Percentiles rank a stretch among this genome's conserved stretches.
These are phyloP conservation scores for Chrysolina oricalcia DNA, from an alignment of 2,888 invertebrate species.

Conservation along the genomic window DNA sequence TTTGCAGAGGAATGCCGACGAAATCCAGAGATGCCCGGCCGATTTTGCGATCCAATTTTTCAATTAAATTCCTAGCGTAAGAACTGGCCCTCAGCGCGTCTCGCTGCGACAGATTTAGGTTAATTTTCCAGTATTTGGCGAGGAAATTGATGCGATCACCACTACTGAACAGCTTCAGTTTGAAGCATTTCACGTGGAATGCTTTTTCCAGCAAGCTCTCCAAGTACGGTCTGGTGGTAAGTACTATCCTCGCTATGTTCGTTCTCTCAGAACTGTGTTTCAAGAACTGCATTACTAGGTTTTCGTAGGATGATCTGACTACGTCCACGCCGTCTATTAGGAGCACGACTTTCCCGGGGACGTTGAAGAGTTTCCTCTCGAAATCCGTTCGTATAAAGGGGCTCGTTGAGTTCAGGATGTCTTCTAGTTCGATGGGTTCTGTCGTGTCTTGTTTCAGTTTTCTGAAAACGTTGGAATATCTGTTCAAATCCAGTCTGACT, in stretches of 20 bases:
- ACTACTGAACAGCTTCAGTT: conserved; percentile 15
- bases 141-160: conserved; percentile 32
- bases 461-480: conserved; percentile 9
- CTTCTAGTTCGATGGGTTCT: background rate
- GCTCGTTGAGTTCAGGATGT: conserved; percentile 15
- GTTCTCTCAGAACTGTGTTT: background rate
- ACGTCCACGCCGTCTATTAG: conserved; percentile 36
- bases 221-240: conserved; percentile 36
- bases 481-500: conserved; percentile 18
- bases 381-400: conserved; percentile 6
- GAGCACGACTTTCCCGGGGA: conserved; percentile 15
- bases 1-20: conserved; percentile 34
- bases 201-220: conserved; percentile 5
- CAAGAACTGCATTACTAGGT: conserved; percentile 17
- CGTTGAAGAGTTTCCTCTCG: conserved; percentile 21
- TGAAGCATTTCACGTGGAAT: conserved; percentile 21
- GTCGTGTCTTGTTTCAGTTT: background rate
- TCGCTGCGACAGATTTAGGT: conserved; percentile 1
- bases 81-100: conserved; percentile 1
- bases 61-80: conserved; percentile 15
- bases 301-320: conserved; percentile 4
- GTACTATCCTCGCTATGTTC: conserved; percentile 26
- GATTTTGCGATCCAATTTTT: conserved; percentile 7
- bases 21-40: background rate
- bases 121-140: conserved; percentile 31